A percentile compares a stretch with the other conserved stretches of the same genome.
Evolutionary conservation across 2,113 vertebrate species (phyloP).

Genomic region (Speoplatyrhinus poulsoni): DNA sequence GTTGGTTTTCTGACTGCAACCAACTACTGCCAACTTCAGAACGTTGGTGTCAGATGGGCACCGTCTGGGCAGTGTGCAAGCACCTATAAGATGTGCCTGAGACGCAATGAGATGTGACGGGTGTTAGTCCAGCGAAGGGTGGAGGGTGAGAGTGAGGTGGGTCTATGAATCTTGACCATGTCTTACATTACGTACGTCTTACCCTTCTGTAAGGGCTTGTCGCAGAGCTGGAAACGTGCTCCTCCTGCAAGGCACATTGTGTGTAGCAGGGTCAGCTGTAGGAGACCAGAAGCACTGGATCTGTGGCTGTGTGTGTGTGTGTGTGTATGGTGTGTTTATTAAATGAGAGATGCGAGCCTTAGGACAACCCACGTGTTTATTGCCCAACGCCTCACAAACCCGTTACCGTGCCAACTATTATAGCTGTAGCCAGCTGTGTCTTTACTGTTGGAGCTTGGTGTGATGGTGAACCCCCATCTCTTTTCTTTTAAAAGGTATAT

Average conservation of each 20-base stretch:
- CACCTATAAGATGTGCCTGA: not conserved
- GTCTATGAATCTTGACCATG: not conserved
- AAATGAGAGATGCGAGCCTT: no score
- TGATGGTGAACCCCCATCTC: no score
- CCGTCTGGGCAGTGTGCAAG: constrained; percentile 3
- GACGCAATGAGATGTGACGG: not conserved
- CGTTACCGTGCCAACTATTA: no score
- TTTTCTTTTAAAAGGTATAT: no score
- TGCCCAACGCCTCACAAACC: no score
- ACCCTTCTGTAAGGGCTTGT: constrained; percentile 67
- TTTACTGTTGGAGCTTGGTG: no score
- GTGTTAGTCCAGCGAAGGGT: constrained; percentile 40
- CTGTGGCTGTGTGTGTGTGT: not conserved
- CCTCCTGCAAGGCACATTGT: constrained; percentile 64
- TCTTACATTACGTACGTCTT: constrained; percentile 52
- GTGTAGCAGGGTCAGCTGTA: constrained; percentile 49
- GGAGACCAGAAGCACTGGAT: constrained; percentile 29
- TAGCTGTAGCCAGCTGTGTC: no score
- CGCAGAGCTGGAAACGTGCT: constrained; percentile 44
- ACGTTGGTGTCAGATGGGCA: no score
- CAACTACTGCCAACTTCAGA: no score
- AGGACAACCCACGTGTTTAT: no score
- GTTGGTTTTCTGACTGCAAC: no score
- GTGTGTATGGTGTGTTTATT: not conserved
- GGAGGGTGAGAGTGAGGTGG: constrained; percentile 13